Conservation (phyloP, 2,113 vertebrate genomes). For the Phocoena sinus region DNA sequence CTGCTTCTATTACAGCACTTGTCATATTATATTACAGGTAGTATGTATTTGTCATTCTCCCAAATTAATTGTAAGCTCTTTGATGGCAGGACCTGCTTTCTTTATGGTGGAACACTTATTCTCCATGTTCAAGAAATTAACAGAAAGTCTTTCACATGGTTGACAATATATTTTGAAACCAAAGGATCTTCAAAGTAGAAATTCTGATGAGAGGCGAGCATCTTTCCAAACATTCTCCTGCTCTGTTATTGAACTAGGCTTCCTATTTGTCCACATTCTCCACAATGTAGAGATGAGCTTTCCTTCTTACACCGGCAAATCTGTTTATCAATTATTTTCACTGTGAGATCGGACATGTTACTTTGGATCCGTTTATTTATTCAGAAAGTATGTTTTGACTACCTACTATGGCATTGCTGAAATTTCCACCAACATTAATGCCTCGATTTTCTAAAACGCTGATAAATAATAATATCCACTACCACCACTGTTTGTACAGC, state of each 20-base stretch:
- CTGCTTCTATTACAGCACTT: neutral
- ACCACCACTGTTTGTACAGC: neutral
- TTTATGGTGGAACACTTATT: neutral
- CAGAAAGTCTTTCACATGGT: neutral
- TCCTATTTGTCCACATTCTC: neutral
- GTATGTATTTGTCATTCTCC: neutral
- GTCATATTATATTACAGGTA: neutral
- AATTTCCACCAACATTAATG: neutral
- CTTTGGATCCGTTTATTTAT: neutral
- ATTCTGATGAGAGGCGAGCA: neutral
- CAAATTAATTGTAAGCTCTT: neutral
- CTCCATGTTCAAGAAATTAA: neutral
- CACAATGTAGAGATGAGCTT: neutral
- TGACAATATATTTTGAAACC: neutral
- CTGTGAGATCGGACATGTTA: neutral
- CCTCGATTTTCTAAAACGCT: neutral
- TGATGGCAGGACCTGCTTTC: neutral
- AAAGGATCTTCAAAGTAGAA: neutral
- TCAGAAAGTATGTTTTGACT: neutral
- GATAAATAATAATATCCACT: neutral
- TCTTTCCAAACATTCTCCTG: neutral
- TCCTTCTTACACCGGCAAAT: neutral
- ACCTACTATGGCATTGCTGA: neutral
- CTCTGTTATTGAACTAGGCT: neutral
- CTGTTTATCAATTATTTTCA: neutral